Base-by-base conservation (phyloP, 2,113 vertebrate genomes). In the Emberiza fucata region DNA sequence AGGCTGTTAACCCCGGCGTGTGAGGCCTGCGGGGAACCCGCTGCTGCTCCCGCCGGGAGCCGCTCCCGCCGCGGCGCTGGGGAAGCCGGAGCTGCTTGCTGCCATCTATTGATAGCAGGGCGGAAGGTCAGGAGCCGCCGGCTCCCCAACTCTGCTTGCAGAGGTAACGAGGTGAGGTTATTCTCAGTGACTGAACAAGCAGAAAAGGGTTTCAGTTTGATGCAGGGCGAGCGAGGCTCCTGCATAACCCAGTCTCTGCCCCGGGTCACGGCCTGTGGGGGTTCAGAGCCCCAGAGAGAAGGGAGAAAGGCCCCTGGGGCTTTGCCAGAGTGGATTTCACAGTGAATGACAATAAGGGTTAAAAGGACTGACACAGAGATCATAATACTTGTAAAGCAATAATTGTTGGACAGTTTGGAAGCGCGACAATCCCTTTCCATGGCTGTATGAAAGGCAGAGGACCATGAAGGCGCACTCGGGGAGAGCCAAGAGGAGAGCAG, bases 41-140 rank as follows among this genome's bases (percentile, higher is more conserved):
- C 10, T 3, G 17, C 13, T 3, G 21, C 0, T 86, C 50, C 54
- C 63, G 12, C 5, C 7, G 24, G 70, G 35, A 18, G 17, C 15
- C 4, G 23, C 23, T 16, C 20, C 19, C 3, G 3, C 21, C 2
- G 61, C 5, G 33, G 27, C 2, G 23, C 80, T 40, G 21, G 22
- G 4, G 35, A 33, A 54, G 19, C 19, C 12, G 53, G 53, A 88
- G 96, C 95, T 79, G 16, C 94, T 61, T 95, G 96, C 96, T 97
- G 96, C 96, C 96, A 96, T 91, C 96, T 97, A 96, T 95, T 20
- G 96, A 92, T 79, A 11, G 47, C 85, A 4, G 10, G 3, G 44
- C 0, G 29, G 56, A 88, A 97, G 39, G 79, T 59, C 51, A 27
- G 50, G 16, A 53, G 51, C 51, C 10, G 51, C 6, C 15, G 21